A percentile compares a stretch with the other conserved stretches of the same genome.
phyloP scores from a whole-genome alignment of 2,888 invertebrate species.

The Sycophila texana region DNA sequence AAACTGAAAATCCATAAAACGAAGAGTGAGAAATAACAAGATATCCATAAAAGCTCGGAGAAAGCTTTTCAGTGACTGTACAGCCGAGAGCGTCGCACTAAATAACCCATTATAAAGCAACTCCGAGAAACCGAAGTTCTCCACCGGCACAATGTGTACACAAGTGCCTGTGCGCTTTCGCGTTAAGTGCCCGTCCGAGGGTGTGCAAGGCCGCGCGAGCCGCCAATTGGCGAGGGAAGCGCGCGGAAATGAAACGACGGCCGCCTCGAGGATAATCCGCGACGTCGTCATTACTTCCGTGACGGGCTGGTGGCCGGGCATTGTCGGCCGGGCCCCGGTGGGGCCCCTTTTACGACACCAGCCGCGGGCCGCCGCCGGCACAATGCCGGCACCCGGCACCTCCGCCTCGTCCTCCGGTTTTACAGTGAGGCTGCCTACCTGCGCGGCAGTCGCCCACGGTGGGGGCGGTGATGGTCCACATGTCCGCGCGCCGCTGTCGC shows the following conservation, averaged over 20 bases:
- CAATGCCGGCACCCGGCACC: background rate
- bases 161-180: background rate
- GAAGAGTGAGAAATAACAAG: no score
- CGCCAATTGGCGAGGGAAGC: no score
- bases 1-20: no score
- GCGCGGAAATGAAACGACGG: no score
- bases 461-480: no score
- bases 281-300: background rate
- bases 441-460: background rate
- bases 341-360: slow-evolving; percentile 7
- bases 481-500: background rate
- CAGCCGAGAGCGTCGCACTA: no score
- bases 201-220: no score
- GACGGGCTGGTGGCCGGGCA: background rate
- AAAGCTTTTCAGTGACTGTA: no score
- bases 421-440: background rate
- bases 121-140: no score
- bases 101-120: no score
- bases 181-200: background rate
- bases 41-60: no score
- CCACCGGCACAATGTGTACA: background rate
- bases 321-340: background rate
- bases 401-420: background rate
- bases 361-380: background rate
- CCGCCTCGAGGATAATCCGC: slow-evolving; percentile 27